Conservation (phyloP, 2,888 invertebrate genomes). For the Hybos culiciformis region DNA sequence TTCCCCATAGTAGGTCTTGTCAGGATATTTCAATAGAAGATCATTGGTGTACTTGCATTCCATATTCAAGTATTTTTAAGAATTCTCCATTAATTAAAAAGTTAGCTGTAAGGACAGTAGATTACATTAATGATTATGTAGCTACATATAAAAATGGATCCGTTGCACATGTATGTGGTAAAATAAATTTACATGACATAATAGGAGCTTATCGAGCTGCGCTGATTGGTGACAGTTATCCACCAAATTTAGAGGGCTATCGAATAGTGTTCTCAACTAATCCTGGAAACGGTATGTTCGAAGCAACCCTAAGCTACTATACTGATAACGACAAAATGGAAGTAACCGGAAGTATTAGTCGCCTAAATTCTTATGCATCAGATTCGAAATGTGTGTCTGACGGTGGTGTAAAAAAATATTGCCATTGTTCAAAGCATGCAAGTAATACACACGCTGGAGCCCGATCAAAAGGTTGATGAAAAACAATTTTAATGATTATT, state of each 20-base stretch:
- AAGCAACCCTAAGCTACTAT: conserved; percentile 48
- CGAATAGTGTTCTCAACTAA: conserved; percentile 54
- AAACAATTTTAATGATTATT: too few species aligned
- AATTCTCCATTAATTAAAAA: conserved; percentile 40
- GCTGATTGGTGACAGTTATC: conserved; percentile 9
- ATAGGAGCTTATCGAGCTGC: conserved; percentile 37
- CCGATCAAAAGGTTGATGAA: too few species aligned
- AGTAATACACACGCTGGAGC: too few species aligned
- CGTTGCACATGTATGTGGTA: conserved; percentile 37
- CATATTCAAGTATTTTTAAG: conserved; percentile 34
- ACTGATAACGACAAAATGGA: conserved; percentile 28
- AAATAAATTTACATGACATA: conserved; percentile 41
- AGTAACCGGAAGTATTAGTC: conserved; percentile 47
- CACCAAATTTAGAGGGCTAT: conserved; percentile 35
- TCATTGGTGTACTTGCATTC: conserved; percentile 67
- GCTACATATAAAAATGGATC: conserved; percentile 24
- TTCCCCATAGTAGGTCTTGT: conserved; percentile 50
- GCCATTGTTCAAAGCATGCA: conserved; percentile 36
- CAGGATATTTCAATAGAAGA: conserved; percentile 49
- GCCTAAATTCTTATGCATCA: conserved; percentile 40
- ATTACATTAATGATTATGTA: conserved; percentile 28
- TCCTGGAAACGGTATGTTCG: conserved; percentile 55
- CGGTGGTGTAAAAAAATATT: conserved; percentile 43
- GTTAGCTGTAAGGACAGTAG: conserved; percentile 35
- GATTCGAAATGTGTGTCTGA: conserved; percentile 41